A percentile compares a stretch with the other conserved stretches of the same genome.
Conservation (phyloP, 2,113 vertebrate genomes). For the Carassius carassius region DNA sequence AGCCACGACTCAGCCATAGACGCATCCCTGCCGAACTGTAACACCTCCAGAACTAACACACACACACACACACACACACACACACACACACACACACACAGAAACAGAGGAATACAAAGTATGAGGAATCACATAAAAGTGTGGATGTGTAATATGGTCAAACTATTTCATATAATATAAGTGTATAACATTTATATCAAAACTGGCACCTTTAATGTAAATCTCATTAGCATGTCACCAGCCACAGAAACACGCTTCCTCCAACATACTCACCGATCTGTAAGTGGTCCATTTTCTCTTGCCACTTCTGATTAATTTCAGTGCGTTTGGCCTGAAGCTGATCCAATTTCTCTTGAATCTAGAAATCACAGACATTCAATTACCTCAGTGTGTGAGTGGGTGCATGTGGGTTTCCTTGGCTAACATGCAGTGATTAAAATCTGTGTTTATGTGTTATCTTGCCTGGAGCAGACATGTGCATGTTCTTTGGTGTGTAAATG, state of each 20-base stretch:
- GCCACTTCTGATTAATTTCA: slow-evolving; percentile 88
- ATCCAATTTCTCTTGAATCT: slow-evolving; percentile 87
- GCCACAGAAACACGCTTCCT: slow-evolving; percentile 9
- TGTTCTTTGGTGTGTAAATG: background rate
- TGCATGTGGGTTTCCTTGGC: background rate
- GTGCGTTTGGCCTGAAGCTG: slow-evolving; percentile 86
- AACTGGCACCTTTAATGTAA: background rate
- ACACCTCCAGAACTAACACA: slow-evolving; percentile 85
- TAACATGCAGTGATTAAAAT: background rate
- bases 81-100: background rate
- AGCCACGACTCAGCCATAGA: slow-evolving; percentile 90
- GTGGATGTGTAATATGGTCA: background rate
- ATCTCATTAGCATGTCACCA: background rate
- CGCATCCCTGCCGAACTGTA: slow-evolving; percentile 88
- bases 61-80: background rate
- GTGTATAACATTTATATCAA: background rate
- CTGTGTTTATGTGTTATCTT: background rate
- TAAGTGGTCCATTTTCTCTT: slow-evolving; percentile 90
- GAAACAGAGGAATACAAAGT: background rate
- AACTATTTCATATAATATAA: background rate
- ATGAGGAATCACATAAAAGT: no score
- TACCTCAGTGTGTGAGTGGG: background rate
- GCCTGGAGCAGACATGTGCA: background rate
- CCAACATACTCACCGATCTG: slow-evolving; percentile 80
- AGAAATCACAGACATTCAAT: slow-evolving; percentile 27